A percentile compares a stretch with the other conserved stretches of the same genome.
These are phyloP conservation scores for Bombus waltoni DNA, from an alignment of 1,140 invertebrate species.

Conservation along the genomic window DNA sequence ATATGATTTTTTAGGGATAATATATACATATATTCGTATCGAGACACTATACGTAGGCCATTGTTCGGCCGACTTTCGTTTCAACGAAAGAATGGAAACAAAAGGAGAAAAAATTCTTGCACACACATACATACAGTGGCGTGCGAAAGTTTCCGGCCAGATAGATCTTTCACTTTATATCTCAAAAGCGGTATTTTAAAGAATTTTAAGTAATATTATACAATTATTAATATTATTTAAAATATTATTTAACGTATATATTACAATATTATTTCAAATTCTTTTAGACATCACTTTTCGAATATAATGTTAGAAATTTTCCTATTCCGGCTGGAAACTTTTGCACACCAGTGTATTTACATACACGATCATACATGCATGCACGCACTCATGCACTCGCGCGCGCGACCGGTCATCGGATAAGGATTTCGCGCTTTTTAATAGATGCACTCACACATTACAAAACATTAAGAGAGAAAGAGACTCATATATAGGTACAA, in stretches of 20 bases:
- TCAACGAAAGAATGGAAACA: not conserved
- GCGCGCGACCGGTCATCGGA: slow-evolving; percentile 10
- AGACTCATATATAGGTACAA: slow-evolving; percentile 44
- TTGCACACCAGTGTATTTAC: too few species aligned
- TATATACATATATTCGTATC: slow-evolving; percentile 46
- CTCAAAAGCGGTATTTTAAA: too few species aligned
- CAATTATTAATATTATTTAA: too few species aligned
- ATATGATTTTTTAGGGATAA: slow-evolving; percentile 35
- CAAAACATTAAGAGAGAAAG: slow-evolving; percentile 49
- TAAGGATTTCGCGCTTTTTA: slow-evolving; percentile 19
- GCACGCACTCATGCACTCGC: slow-evolving; percentile 21
- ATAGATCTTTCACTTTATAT: too few species aligned
- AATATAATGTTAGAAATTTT: too few species aligned
- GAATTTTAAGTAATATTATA: too few species aligned
- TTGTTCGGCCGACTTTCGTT: slow-evolving; percentile 2
- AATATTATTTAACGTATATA: too few species aligned
- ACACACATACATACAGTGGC: not conserved
- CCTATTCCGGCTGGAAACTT: too few species aligned
- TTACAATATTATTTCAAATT: too few species aligned
- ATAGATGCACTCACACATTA: slow-evolving; percentile 21
- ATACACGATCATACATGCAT: slow-evolving; percentile 17
- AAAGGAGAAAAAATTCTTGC: not conserved
- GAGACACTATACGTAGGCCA: not conserved
- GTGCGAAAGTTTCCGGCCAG: too few species aligned
- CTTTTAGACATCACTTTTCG: too few species aligned